These are phyloP conservation scores for Smutsia gigantea DNA, from an alignment of 2,797 vertebrate genomes.

Conservation along the genomic window DNA sequence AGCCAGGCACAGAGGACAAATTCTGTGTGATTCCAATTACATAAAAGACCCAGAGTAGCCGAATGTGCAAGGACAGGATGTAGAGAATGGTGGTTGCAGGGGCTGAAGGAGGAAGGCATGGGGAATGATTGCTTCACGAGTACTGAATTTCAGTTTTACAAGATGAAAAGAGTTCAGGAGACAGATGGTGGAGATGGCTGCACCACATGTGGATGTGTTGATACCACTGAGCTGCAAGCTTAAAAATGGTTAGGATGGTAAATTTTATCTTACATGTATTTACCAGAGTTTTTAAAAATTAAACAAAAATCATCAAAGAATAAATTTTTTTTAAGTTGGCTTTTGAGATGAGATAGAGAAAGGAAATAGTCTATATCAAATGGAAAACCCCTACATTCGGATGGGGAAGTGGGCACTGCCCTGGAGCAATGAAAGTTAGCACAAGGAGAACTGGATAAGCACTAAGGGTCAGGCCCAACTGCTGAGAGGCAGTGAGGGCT, in stretches of 20 bases:
- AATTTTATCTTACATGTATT: background rate
- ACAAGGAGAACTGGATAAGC: background rate
- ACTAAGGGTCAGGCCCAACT: fast-evolving
- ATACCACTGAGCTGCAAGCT: background rate
- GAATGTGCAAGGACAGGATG: background rate
- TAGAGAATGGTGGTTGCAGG: background rate
- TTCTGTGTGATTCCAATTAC: background rate
- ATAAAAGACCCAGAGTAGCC: background rate
- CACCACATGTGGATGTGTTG: background rate
- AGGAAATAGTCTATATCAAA: background rate
- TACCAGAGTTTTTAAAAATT: background rate
- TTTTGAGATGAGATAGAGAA: background rate
- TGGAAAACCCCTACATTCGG: background rate
- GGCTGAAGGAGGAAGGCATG: too few species aligned
- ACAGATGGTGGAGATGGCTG: too few species aligned
- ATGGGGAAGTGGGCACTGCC: background rate
- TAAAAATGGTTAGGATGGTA: background rate
- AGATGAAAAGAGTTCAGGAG: background rate
- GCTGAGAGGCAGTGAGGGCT: background rate
- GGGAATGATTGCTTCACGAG: background rate
- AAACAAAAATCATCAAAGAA: background rate
- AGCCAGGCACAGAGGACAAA: background rate
- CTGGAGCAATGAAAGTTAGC: background rate
- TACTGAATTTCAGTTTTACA: background rate
- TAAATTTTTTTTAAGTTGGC: background rate